phyloP scores from a whole-genome alignment of 37 sponge, comb jelly and placozoan genomes.

The Petrosia ficiformis region DNA sequence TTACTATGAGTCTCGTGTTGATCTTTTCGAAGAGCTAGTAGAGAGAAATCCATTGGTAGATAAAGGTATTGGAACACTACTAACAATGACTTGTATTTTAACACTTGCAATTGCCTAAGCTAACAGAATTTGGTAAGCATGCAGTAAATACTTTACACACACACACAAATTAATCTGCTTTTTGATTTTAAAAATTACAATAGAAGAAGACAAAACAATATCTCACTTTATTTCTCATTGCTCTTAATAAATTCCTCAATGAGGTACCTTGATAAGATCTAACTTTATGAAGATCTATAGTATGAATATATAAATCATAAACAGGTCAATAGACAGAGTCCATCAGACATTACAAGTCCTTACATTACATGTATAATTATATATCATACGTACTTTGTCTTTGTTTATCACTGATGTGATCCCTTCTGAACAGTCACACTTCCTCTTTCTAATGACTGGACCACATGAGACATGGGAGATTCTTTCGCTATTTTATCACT shows the following conservation, averaged over 20 bases:
- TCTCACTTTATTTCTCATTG: constrained; percentile 91
- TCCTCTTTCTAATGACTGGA: constrained; percentile 61
- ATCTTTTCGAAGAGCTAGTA: too few relatives aligned
- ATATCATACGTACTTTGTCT: constrained; percentile 51
- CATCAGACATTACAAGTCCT: too few relatives aligned
- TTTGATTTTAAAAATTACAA: too few relatives aligned
- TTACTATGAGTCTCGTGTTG: too few relatives aligned
- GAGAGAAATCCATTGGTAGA: too few relatives aligned
- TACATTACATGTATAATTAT: neutral
- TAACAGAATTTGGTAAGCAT: too few relatives aligned
- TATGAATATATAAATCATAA: neutral
- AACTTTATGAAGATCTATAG: constrained; percentile 68
- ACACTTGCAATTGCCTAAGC: too few relatives aligned
- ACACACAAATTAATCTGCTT: too few relatives aligned
- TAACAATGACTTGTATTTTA: too few relatives aligned
- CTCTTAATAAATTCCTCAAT: constrained; percentile 82
- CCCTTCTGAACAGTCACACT: constrained; percentile 62
- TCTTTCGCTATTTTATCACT: constrained; percentile 94
- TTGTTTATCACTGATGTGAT: constrained; percentile 69
- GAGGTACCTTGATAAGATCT: constrained; percentile 81
- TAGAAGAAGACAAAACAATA: too few relatives aligned
- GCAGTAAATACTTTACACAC: too few relatives aligned
- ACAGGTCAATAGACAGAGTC: neutral
- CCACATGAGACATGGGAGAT: constrained; percentile 39
- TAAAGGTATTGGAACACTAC: too few relatives aligned